phyloP scores from a whole-genome alignment of 2,888 invertebrate species.

The Sinohyriopsis cumingii region DNA sequence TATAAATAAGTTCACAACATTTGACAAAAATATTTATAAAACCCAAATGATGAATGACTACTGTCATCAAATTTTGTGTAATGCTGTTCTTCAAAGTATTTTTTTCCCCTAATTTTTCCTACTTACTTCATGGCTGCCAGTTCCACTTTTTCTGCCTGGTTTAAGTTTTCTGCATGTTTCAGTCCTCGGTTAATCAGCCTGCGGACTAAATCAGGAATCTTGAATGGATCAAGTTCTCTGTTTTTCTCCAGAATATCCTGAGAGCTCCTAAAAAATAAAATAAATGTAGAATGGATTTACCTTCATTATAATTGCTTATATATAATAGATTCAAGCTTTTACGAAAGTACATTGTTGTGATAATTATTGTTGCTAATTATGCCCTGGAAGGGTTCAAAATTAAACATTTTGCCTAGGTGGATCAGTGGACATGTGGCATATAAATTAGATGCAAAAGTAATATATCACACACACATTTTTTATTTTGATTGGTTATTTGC shows the following conservation, averaged over 20 bases:
- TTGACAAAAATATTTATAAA: too few species aligned
- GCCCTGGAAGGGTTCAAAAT: too few species aligned
- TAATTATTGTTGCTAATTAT: too few species aligned
- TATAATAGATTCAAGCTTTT: not conserved
- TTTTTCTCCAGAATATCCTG: conserved; percentile 42
- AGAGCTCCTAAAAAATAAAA: conserved; percentile 22
- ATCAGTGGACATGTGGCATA: too few species aligned
- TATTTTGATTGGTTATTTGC: too few species aligned
- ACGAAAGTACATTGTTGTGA: too few species aligned
- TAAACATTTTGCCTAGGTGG: too few species aligned
- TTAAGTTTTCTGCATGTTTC: conserved; percentile 22
- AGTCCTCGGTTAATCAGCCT: conserved; percentile 51
- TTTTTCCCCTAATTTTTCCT: not conserved
- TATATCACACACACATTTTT: too few species aligned
- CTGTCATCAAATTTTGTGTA: not conserved
- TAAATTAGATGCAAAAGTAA: too few species aligned
- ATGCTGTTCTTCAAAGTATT: not conserved
- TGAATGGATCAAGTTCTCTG: conserved; percentile 30
- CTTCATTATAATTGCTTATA: not conserved
- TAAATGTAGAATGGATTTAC: not conserved
- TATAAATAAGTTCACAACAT: not conserved
- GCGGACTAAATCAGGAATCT: conserved; percentile 37
- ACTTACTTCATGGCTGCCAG: conserved; percentile 38
- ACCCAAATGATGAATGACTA: too few species aligned
- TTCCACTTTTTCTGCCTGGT: conserved; percentile 35